phyloP scores from a whole-genome alignment of 2,797 vertebrate genomes.

The Muscicapa comitata region DNA sequence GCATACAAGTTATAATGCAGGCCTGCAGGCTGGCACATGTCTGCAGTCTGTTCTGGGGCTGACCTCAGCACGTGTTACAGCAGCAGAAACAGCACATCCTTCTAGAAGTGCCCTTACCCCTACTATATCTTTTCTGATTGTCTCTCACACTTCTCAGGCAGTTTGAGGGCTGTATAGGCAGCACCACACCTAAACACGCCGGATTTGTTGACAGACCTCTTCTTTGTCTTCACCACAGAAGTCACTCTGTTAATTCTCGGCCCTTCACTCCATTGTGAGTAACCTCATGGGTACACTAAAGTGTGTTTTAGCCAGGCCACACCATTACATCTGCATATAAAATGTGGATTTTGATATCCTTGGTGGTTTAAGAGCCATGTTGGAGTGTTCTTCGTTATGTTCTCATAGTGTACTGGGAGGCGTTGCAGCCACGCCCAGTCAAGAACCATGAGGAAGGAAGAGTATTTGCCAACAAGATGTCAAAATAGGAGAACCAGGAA shows the following conservation, averaged over 20 bases:
- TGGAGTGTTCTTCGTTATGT: background rate
- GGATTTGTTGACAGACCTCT: background rate
- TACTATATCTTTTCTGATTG: background rate
- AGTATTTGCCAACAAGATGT: background rate
- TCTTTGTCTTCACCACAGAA: background rate
- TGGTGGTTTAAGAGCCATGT: background rate
- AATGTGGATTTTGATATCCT: background rate
- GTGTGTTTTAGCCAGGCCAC: background rate
- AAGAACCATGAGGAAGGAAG: background rate
- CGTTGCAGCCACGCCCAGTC: fast-evolving
- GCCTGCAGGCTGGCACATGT: background rate
- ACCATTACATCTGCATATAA: background rate
- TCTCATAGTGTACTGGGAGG: background rate
- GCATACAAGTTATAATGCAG: background rate
- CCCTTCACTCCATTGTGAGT: background rate
- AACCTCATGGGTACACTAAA: background rate
- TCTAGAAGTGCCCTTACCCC: background rate
- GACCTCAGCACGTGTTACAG: background rate
- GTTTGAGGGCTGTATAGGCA: background rate
- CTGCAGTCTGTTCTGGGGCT: background rate
- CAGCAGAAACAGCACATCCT: background rate
- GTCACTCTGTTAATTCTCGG: background rate
- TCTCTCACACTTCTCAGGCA: background rate
- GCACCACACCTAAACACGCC: background rate
- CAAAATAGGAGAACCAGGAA: background rate